Conservation (phyloP, 2,797 vertebrate species). For the Sibirionetta formosa region DNA sequence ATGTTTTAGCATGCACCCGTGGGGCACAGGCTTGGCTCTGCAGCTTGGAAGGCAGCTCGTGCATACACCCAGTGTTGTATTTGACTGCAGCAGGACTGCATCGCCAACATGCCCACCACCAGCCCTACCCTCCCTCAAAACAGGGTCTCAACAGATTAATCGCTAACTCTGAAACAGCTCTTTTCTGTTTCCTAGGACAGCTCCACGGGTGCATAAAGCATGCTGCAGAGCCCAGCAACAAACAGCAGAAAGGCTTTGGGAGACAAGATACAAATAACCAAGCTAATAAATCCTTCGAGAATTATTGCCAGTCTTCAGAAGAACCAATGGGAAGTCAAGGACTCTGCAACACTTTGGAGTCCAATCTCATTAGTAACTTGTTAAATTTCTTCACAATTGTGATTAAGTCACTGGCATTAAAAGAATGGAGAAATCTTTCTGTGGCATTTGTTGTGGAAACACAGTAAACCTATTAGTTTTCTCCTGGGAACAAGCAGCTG, state of each 20-base stretch:
- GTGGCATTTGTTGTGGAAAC: not conserved
- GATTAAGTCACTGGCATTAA: not conserved
- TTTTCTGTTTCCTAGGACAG: not conserved
- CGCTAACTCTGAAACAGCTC: not conserved
- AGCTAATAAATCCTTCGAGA: not conserved
- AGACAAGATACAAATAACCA: not conserved
- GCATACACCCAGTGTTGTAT: not conserved
- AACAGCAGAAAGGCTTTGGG: not conserved
- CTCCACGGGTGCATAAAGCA: not conserved
- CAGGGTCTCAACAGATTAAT: not conserved
- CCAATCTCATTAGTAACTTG: not conserved
- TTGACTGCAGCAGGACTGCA: not conserved
- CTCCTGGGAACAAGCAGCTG: not conserved
- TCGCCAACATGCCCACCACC: fast-evolving
- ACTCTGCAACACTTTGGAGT: not conserved
- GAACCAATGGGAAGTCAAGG: not conserved
- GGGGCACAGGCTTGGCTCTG: not conserved
- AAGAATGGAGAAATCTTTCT: not conserved
- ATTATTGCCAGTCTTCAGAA: not conserved
- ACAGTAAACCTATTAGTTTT: not conserved
- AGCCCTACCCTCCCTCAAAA: not conserved
- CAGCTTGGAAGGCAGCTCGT: not conserved
- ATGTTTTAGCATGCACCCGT: fast-evolving
- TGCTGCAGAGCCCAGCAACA: not conserved
- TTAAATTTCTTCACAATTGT: not conserved